Base-by-base conservation (phyloP, 2,888 invertebrate species). In the Sarcophaga subvicina region DNA sequence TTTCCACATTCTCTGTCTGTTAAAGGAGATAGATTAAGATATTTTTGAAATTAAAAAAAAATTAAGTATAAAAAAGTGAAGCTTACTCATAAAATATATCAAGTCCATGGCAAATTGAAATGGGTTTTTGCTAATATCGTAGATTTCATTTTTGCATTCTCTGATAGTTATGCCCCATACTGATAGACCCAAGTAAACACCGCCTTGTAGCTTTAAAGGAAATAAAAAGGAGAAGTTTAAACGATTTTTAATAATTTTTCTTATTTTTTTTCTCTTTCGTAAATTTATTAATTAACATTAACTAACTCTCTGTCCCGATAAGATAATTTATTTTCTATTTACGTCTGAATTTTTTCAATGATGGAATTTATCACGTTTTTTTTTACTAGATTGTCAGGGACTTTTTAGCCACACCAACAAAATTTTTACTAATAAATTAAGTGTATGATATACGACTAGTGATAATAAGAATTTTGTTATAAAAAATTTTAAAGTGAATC, bases 41-140 rank as follows among this genome's bases (percentile, higher is more conserved):
- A 27, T 10, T 49, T 37, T 69, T 20, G 12, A 47, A 69, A 45
- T 45, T 22, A 45, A n/a, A 12, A 45, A n/a, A 12, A 17, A 71
- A 71, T 14, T 54, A 54, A 14, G 17, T 14, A 54, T 14, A 17
- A 14, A 54, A 17, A 54, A 4, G 17, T 5, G 14, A 47, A 14
- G 89, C 91, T 89, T 88, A 92, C 92, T 82, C 64, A 89, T 49
- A 83, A 92, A 93, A 77, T 93, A 93, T 17, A 93, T 90, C 22
- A 92, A 71, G 75, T 92, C 89, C 89, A 92, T 89, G n/a, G 90
- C 90, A 84, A 92, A 92, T 80, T 89, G 88, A 59, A 93, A 91
- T 0, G 91, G 91, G 2, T 91, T 85, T 1, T 71, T 17, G 1
- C 83, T 67, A 72, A 92, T 89, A 70, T 91, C 85, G 17, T 89